phyloP scores from a whole-genome alignment of 53 echinoderm and acorn worm genomes.

The Stichopus horrens region DNA sequence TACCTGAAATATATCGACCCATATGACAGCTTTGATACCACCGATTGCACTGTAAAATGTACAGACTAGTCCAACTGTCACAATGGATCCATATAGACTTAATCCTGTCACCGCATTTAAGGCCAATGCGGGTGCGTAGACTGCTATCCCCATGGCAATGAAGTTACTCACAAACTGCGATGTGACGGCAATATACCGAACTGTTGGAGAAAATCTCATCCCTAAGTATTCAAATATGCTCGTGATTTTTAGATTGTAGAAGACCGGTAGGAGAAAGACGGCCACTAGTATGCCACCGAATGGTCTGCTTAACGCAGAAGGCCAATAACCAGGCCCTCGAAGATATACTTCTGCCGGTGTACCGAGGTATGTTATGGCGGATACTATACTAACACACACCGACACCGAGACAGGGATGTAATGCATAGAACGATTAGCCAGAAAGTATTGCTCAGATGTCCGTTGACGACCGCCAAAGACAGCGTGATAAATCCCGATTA shows the following conservation, averaged over 20 bases:
- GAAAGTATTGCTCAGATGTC: slow-evolving; percentile 25
- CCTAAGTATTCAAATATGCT: slow-evolving; percentile 5
- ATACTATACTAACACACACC: not conserved
- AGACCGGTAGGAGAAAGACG: not conserved
- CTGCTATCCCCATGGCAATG: not conserved
- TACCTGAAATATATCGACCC: slow-evolving; percentile 36
- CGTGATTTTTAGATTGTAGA: slow-evolving; percentile 4
- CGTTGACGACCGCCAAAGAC: slow-evolving; percentile 1
- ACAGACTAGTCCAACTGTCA: slow-evolving; percentile 14
- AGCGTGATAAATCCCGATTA: slow-evolving; percentile 17
- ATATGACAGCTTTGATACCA: slow-evolving; percentile 34
- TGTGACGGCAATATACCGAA: not conserved
- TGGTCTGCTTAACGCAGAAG: not conserved
- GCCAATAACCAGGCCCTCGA: slow-evolving; percentile 1
- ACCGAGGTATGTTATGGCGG: slow-evolving; percentile 14
- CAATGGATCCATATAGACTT: slow-evolving; percentile 1
- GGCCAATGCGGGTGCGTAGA: slow-evolving; percentile 1
- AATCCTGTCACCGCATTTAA: slow-evolving; percentile 11
- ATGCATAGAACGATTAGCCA: slow-evolving; percentile 15
- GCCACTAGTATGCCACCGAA: not conserved
- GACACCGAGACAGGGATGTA: slow-evolving; percentile 7
- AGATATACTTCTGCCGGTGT: slow-evolving; percentile 26
- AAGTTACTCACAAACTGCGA: not conserved
- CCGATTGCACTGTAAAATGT: slow-evolving; percentile 28
- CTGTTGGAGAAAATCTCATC: not conserved